Percentiles rank a stretch among this genome's conserved stretches.
phyloP scores from a whole-genome alignment of 2,888 invertebrate species.

The Agonum fuliginosum region DNA sequence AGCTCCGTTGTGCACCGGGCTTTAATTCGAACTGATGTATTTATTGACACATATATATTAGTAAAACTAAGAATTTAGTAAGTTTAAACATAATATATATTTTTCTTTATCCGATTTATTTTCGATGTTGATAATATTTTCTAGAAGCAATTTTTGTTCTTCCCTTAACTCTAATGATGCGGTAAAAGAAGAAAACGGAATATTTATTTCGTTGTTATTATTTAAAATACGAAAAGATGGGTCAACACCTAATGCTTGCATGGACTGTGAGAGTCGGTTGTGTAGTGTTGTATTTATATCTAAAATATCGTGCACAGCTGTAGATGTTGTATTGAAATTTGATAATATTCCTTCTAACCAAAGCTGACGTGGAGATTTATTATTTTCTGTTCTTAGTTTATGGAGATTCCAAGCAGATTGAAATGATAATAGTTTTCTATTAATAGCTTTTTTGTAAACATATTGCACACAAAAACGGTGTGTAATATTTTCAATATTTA shows the following conservation, averaged over 20 bases:
- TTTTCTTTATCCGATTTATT: neutral
- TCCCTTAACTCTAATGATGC: neutral
- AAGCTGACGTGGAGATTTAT: neutral
- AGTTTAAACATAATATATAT: neutral
- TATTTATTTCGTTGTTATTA: neutral
- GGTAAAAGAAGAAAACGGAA: neutral
- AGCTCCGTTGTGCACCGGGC: too few species aligned
- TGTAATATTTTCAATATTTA: neutral
- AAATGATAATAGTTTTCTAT: slow-evolving; percentile 4
- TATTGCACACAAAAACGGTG: neutral
- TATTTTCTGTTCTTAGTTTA: slow-evolving; percentile 10
- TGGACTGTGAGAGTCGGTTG: neutral
- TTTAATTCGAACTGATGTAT: too few species aligned
- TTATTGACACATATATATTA: too few species aligned
- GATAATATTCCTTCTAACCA: neutral
- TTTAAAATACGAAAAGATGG: neutral
- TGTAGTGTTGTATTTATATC: too few species aligned
- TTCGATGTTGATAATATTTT: neutral
- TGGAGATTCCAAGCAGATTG: slow-evolving; percentile 16
- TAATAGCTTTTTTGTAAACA: neutral
- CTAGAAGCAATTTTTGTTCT: neutral
- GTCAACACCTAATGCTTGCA: neutral
- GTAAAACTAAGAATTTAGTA: too few species aligned
- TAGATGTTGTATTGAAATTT: neutral
- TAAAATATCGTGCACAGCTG: neutral